Conservation (phyloP, 2,797 vertebrate genomes). For the Propithecus deckenii region DNA sequence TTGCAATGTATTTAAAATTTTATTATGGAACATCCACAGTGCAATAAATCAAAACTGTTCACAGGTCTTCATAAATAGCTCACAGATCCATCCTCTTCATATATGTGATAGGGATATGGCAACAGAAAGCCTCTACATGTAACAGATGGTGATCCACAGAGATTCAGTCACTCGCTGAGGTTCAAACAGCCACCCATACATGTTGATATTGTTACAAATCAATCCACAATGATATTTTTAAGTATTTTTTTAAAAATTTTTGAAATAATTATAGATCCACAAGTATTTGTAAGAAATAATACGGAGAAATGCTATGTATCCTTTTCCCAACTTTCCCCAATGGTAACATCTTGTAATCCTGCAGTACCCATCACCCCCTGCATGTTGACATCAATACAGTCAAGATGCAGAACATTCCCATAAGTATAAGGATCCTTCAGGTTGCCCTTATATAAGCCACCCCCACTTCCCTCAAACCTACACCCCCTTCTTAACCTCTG, state of each 20-base stretch:
- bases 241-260: neutral
- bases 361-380: neutral
- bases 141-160: neutral
- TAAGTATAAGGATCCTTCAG: neutral
- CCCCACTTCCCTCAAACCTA: fast-evolving
- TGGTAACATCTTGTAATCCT: neutral
- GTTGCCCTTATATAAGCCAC: too few species aligned
- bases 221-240: neutral
- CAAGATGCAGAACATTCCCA: neutral
- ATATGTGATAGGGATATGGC: neutral
- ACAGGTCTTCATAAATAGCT: neutral
- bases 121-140: neutral
- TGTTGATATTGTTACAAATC: neutral
- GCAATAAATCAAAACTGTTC: neutral
- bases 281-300: neutral
- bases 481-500: neutral
- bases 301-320: neutral
- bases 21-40: neutral
- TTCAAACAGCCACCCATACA: neutral
- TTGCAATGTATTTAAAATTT: neutral
- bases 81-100: neutral
- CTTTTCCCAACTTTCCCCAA: neutral
- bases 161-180: neutral
- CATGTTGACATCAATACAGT: neutral
- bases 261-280: neutral